These are phyloP conservation scores for Chinchilla lanigera DNA, from an alignment of 2,113 vertebrate species.

Conservation along the genomic window DNA sequence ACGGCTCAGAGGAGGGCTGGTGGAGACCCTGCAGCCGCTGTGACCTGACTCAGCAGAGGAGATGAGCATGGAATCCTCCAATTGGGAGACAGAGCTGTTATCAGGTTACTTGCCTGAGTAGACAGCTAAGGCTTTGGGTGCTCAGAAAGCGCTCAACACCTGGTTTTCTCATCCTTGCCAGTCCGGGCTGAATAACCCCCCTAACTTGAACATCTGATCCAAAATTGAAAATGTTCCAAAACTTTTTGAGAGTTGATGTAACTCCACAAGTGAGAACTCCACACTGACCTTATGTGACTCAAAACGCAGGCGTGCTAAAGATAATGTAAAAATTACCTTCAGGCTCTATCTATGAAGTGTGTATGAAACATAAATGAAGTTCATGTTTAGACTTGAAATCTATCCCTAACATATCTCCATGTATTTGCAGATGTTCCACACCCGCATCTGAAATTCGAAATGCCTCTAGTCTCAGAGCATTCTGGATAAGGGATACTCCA, in stretches of 20 bases:
- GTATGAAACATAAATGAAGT: slow-evolving; percentile 10
- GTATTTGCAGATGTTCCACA: not conserved
- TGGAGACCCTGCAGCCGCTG: not conserved
- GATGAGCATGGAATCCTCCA: no score
- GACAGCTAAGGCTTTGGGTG: not conserved
- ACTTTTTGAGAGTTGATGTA: not conserved
- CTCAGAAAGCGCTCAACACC: not conserved
- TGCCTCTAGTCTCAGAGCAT: not conserved
- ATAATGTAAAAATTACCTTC: not conserved
- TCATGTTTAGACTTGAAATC: not conserved
- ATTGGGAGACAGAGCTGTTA: not conserved
- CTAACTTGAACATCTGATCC: not conserved
- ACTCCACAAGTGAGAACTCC: slow-evolving; percentile 4
- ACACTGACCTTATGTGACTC: not conserved
- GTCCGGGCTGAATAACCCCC: not conserved
- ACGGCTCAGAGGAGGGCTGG: not conserved
- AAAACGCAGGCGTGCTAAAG: not conserved
- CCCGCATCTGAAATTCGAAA: not conserved
- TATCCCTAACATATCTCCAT: not conserved
- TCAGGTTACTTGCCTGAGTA: not conserved
- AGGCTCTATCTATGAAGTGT: not conserved
- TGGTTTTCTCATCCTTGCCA: not conserved
- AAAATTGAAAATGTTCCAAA: not conserved
- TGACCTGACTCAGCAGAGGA: not conserved
- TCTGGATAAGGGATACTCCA: not conserved